Evolutionary conservation across 2,888 invertebrate species (phyloP), one percentile per base, ranked within the genome.

Genomic region (Ommatoiulus sabulosus): DNA sequence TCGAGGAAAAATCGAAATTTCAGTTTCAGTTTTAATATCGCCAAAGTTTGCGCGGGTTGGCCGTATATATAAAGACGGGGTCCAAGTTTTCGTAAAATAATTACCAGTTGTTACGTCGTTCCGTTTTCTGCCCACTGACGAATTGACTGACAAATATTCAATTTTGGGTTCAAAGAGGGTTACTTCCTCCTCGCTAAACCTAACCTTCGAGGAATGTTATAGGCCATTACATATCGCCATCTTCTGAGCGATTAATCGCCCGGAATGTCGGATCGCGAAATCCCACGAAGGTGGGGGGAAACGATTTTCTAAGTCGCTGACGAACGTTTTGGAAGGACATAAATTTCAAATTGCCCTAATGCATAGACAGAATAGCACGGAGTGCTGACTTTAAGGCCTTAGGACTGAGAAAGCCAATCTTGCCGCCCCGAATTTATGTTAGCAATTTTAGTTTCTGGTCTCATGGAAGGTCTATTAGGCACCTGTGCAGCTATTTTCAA

Each of bases 121-220:
- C 35, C 35, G 80, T 80, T 80, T 52, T 80, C 80, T 80, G 80
- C 35, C 80, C 80, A 80, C 24, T 80, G 80, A 80, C 80, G 80
- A 80, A 80, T 80, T 80, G 80, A 80, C 80, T 80, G 80, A 80
- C 35, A 80, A 80, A 80, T 80, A 80, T 80, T 80, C 80, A 80
- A 80, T 80, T 80, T 35, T 80, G 35, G 80, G 80, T 24, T 72
- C 24, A 72, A 72, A 72, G 72, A 72, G 72, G 48, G 10, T 24
- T 24, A 35, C 35, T 80, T 80, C 80, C 12, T 24, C 72, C 80
- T 15, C 15, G 3, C 80, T 35, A 10, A 24, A 80, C 24, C 80
- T 35, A 80, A 80, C 80, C 80, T 80, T 35, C 35, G 15, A 80
- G 35, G 80, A 80, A 80, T 80, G 80, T 80, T 80, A 80, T 80